Percentiles rank a stretch among this genome's conserved stretches.
Conservation (phyloP, 2,888 invertebrate species). For the Tinea trinotella region DNA sequence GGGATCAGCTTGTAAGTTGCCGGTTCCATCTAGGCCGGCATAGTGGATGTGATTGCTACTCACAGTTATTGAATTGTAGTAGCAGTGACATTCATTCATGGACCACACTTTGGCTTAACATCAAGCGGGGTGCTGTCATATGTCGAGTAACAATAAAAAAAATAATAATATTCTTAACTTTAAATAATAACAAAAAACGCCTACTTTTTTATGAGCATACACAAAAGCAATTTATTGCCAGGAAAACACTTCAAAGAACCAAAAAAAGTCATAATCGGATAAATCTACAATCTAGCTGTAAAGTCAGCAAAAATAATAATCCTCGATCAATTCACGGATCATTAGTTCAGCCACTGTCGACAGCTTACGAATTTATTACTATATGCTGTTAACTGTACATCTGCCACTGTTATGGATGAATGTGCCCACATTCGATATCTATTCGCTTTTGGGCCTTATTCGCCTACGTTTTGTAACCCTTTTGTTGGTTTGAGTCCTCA, state of each 20-base stretch:
- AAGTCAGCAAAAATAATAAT: slow-evolving; percentile 15
- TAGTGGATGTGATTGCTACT: too few relatives aligned
- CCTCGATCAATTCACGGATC: slow-evolving; percentile 17
- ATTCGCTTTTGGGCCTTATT: neutral
- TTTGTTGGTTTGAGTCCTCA: neutral
- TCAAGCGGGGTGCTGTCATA: too few relatives aligned
- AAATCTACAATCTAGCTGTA: neutral
- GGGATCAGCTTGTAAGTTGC: too few relatives aligned
- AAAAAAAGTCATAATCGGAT: neutral
- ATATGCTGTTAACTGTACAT: slow-evolving; percentile 31
- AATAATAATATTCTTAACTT: too few relatives aligned
- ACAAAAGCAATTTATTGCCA: neutral
- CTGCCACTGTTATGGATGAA: slow-evolving; percentile 15
- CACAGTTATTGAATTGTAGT: too few relatives aligned
- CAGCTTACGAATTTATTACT: slow-evolving; percentile 26
- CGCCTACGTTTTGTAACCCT: neutral
- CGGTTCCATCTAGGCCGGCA: too few relatives aligned
- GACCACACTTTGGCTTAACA: too few relatives aligned
- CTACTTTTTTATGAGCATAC: too few relatives aligned
- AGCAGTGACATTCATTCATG: too few relatives aligned
- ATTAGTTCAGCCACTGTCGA: slow-evolving; percentile 16
- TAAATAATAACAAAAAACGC: too few relatives aligned
- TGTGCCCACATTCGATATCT: slow-evolving; percentile 12
- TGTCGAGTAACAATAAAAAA: too few relatives aligned
- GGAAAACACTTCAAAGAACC: neutral